Base-by-base conservation (phyloP, 2,888 invertebrate species). In the Parapristionchus giblindavisi region DNA sequence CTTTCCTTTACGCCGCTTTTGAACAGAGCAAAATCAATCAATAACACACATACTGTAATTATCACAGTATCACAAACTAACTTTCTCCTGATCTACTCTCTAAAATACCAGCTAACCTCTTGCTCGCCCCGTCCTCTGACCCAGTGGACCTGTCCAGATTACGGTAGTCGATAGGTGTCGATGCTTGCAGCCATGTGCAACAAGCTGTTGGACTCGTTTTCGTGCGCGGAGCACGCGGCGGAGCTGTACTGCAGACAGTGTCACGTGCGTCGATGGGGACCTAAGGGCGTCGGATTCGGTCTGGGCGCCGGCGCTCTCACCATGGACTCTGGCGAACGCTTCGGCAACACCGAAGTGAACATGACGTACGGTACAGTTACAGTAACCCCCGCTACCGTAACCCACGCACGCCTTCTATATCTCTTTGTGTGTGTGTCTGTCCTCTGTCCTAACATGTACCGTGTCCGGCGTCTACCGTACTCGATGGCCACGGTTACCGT, bases 301-400 rank as follows among this genome's bases (percentile, higher is more conserved):
- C 95, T 95, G 89, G 98, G 98, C 88, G 97, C 96, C 88, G 97
- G 97, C 84, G 94, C 94, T 90, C 92, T 97, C 88, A 94, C 94
- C 90, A 97, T 94, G 95, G 96, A 97, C 92, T 91, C 93, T 89
- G 96, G 96, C 85, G 92, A 94, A 81, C 95, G 96, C 89, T 92
- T 96, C 88, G 92, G 93, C 61, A 88, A 88, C 77, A 82, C 79
- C 61, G 83, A 85, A 78, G 85, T 86, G 36, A 87, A 87, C 73
- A 88, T 88, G 88, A 88, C 86, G 88, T 88, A 70, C 76, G 87
- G 81, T 6, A 27, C 14, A 51, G 11, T 63, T 68, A 21, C 56
- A 6, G 14, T 54, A 36, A 24, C 14, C n/a, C 70, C 29, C 52
- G 75, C 34, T 21, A 60, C 58, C 24, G 34, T 51, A 75, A 51